phyloP scores from a whole-genome alignment of 2,113 vertebrate genomes.

The Thunnus thynnus region DNA sequence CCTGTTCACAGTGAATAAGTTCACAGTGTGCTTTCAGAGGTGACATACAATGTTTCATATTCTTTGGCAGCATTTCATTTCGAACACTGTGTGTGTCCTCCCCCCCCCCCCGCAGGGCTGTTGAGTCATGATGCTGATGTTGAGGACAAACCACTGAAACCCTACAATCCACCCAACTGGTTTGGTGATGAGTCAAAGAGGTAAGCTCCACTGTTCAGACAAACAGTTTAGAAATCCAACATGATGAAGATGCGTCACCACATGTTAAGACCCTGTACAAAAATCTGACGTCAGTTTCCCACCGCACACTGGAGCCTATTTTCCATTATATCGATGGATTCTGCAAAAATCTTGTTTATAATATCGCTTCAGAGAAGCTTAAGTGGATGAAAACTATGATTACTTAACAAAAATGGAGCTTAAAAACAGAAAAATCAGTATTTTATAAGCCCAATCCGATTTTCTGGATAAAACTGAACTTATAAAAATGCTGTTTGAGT shows the following conservation, averaged over 20 bases:
- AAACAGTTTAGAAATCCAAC: neutral
- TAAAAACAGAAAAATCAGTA: neutral
- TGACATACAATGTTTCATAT: neutral
- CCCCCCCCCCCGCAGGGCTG: slow-evolving; percentile 70
- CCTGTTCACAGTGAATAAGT: neutral
- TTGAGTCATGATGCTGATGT: slow-evolving; percentile 78
- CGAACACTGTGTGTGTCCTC: neutral
- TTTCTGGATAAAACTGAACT: too few species aligned
- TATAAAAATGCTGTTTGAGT: neutral
- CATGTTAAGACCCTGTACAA: neutral
- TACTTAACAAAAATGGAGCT: neutral
- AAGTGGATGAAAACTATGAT: neutral
- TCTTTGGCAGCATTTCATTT: neutral
- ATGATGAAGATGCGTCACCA: neutral
- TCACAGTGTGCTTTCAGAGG: slow-evolving; percentile 22
- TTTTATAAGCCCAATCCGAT: neutral
- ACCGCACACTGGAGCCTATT: neutral
- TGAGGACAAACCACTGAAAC: slow-evolving; percentile 1
- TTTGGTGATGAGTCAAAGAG: slow-evolving; percentile 69
- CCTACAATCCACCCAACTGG: slow-evolving; percentile 73
- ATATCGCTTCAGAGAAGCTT: neutral
- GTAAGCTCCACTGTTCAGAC: slow-evolving; percentile 22
- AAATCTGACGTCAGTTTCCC: neutral
- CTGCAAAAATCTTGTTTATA: neutral
- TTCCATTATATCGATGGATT: neutral